phyloP scores from a whole-genome alignment of 1,140 invertebrate genomes.

The Papilio xuthus region DNA sequence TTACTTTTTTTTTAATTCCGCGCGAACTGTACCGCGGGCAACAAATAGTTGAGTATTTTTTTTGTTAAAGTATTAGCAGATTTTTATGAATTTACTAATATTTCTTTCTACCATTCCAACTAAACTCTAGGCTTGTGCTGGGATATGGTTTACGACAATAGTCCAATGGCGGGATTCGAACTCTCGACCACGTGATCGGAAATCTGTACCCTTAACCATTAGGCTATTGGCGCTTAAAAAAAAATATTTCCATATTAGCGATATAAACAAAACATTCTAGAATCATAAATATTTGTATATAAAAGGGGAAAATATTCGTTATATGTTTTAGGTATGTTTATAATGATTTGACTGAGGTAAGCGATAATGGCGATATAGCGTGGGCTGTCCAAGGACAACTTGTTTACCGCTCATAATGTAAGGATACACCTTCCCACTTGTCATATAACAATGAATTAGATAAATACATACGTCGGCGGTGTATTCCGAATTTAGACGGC shows the following conservation, averaged over 20 bases:
- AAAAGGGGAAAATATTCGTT: neutral
- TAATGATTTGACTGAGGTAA: neutral
- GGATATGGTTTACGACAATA: too few relatives aligned
- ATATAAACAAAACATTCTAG: neutral
- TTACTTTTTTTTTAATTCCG: too few relatives aligned
- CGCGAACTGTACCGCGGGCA: too few relatives aligned
- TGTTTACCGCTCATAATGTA: neutral
- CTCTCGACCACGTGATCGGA: too few relatives aligned
- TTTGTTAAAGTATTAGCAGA: too few relatives aligned
- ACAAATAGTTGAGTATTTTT: too few relatives aligned
- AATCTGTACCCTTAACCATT: too few relatives aligned
- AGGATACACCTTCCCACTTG: slow-evolving; percentile 28
- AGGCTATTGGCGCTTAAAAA: too few relatives aligned
- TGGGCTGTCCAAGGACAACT: slow-evolving; percentile 26
- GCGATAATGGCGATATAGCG: slow-evolving; percentile 28
- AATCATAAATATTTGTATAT: neutral
- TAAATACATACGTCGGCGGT: slow-evolving; percentile 5
- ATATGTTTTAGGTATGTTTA: neutral
- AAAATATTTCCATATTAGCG: neutral
- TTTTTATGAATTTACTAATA: too few relatives aligned
- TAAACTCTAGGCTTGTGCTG: too few relatives aligned
- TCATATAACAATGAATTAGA: slow-evolving; percentile 20
- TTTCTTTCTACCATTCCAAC: too few relatives aligned
- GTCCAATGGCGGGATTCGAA: too few relatives aligned
- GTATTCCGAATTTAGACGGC: neutral